A percentile compares a stretch with the other conserved stretches of the same genome.
phyloP scores from a whole-genome alignment of 2,888 invertebrate species.

The Steinernema scapterisci region DNA sequence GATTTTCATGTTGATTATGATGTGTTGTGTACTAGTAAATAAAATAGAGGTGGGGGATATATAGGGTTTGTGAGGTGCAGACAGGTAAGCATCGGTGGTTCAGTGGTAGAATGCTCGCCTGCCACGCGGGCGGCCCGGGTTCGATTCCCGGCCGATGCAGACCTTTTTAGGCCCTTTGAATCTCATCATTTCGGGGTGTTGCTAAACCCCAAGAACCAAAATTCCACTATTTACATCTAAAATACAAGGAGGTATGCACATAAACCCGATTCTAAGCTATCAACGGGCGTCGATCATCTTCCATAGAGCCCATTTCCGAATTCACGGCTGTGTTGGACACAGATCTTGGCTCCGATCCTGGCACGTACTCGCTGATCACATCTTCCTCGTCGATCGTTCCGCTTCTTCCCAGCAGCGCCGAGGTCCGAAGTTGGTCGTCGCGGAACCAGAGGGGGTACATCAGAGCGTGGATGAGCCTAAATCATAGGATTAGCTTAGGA shows the following conservation, averaged over 20 bases:
- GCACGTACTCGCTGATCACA: conserved; percentile 16
- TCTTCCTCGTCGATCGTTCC: conserved; percentile 19
- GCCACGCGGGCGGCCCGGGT: conserved; percentile 58
- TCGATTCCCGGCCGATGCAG: too few species aligned
- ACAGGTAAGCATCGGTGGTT: conserved; percentile 61
- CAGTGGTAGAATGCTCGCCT: conserved; percentile 66
- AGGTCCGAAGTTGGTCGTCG: conserved; percentile 22
- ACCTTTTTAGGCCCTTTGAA: too few species aligned
- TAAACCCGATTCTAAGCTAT: not conserved
- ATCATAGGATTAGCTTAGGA: conserved; percentile 41
- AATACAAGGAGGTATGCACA: too few species aligned
- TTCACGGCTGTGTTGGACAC: conserved; percentile 15
- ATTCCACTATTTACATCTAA: too few species aligned
- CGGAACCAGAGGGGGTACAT: conserved; percentile 52
- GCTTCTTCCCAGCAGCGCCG: not conserved
- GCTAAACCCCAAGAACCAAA: too few species aligned
- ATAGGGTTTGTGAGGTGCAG: too few species aligned
- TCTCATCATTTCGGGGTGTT: too few species aligned
- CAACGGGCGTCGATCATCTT: not conserved
- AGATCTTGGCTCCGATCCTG: conserved; percentile 14
- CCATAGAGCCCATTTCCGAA: conserved; percentile 28
- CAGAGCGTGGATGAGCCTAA: conserved; percentile 49
- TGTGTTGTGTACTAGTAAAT: too few species aligned
- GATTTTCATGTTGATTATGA: too few species aligned
- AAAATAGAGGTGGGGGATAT: too few species aligned